Conservation (phyloP, 2,888 invertebrate species). For the Patella depressa region DNA sequence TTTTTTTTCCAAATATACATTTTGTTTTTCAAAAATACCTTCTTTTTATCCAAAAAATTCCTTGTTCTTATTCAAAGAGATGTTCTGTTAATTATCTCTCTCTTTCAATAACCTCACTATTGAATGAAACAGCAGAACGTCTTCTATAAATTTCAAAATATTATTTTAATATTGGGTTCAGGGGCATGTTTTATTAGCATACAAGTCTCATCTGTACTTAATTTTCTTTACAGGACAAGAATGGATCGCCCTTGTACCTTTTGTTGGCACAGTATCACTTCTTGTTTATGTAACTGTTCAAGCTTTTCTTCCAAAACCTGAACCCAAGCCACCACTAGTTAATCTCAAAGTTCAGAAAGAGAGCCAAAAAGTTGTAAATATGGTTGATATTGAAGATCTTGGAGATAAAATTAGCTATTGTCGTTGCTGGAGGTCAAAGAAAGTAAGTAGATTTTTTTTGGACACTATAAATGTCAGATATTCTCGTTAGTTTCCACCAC, state of each 20-base stretch:
- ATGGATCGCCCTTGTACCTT: constrained; percentile 86
- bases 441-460: constrained; percentile 75
- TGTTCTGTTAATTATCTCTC: no score
- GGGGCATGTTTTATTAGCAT: no score
- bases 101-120: no score
- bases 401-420: constrained; percentile 92
- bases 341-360: constrained; percentile 84
- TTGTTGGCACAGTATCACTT: constrained; percentile 84
- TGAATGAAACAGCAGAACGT: no score
- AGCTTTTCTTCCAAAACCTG: constrained; percentile 51
- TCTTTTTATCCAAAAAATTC: no score
- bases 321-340: constrained; percentile 69
- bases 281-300: constrained; percentile 80
- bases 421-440: constrained; percentile 95
- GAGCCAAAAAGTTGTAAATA: constrained; percentile 88
- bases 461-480: background rate
- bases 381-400: constrained; percentile 93
- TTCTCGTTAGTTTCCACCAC: background rate
- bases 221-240: constrained; percentile 75
- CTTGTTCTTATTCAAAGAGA: no score
- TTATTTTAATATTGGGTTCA: no score
- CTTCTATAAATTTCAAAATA: no score
- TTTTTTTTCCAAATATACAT: no score
- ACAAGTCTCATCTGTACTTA: background rate
- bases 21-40: no score